A percentile compares a stretch with the other conserved stretches of the same genome.
Conservation (phyloP, 1,140 invertebrate genomes). For the Ooceraea biroi region DNA sequence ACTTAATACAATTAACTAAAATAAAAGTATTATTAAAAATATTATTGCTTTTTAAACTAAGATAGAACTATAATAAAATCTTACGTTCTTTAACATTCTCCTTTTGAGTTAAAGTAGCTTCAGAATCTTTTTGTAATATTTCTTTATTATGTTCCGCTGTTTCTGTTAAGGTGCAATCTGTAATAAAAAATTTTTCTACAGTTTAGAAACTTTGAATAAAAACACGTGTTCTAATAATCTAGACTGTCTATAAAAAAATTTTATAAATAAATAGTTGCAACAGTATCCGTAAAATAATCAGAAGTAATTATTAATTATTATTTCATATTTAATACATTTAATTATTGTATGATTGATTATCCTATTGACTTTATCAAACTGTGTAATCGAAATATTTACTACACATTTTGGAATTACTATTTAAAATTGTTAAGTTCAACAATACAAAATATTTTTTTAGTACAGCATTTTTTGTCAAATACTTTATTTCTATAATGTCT, state of each 20-base stretch:
- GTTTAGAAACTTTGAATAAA: background rate
- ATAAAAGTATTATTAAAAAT: too few relatives aligned
- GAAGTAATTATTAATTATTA: too few relatives aligned
- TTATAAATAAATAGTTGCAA: too few relatives aligned
- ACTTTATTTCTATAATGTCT: too few relatives aligned
- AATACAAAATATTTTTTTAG: background rate
- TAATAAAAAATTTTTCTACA: background rate
- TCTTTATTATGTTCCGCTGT: background rate
- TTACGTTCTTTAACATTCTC: constrained; percentile 5
- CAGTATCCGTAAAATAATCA: too few relatives aligned
- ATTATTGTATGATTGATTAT: too few relatives aligned
- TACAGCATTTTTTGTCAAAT: too few relatives aligned
- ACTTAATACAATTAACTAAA: background rate
- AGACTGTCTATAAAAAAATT: too few relatives aligned
- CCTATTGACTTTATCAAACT: too few relatives aligned
- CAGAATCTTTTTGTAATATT: background rate
- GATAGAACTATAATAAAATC: background rate
- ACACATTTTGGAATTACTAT: background rate
- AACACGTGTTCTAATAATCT: background rate
- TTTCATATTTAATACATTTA: too few relatives aligned
- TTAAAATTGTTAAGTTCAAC: background rate
- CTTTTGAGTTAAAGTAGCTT: background rate
- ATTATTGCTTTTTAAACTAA: background rate
- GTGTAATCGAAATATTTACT: background rate
- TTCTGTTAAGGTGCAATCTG: background rate